phyloP scores from a whole-genome alignment of 2,888 invertebrate species.

The Agrilus biguttatus region DNA sequence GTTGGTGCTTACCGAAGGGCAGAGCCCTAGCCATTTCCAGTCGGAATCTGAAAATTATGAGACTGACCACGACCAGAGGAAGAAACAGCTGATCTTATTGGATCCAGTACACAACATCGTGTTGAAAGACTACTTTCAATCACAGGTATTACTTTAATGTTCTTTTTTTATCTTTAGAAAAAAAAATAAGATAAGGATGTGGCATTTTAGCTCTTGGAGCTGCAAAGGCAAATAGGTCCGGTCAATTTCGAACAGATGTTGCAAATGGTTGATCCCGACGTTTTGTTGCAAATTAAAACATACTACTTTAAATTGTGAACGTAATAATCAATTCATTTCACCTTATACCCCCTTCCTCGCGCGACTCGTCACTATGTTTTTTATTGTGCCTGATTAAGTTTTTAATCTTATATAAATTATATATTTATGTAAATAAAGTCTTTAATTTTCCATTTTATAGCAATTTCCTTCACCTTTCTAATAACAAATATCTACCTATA shows the following conservation, averaged over 20 bases:
- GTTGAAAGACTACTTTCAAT: conserved; percentile 54
- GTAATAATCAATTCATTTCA: neutral
- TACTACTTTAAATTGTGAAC: conserved; percentile 40
- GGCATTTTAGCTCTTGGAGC: conserved; percentile 42
- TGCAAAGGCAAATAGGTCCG: conserved; percentile 63
- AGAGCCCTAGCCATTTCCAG: conserved; percentile 33
- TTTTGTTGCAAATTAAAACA: conserved; percentile 53
- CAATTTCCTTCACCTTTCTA: too few species aligned
- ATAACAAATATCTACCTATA: too few species aligned
- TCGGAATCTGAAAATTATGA: conserved; percentile 46
- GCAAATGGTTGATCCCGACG: conserved; percentile 56
- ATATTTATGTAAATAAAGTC: too few species aligned
- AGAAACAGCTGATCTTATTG: conserved; percentile 47
- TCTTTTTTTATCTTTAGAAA: conserved; percentile 4
- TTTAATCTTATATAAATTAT: too few species aligned
- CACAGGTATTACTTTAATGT: conserved; percentile 43
- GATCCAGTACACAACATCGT: conserved; percentile 74
- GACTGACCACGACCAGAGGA: conserved; percentile 62
- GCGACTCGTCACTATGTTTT: too few species aligned
- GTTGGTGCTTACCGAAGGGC: conserved; percentile 24
- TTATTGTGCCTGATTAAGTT: too few species aligned
- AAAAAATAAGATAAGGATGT: neutral
- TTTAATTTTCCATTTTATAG: too few species aligned
- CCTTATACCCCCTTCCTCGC: too few species aligned
- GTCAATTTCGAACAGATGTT: conserved; percentile 60